Percentiles rank a stretch among this genome's conserved stretches.
These are phyloP conservation scores for Emmelina monodactyla DNA, from an alignment of 2,888 invertebrate genomes.

Conservation along the genomic window DNA sequence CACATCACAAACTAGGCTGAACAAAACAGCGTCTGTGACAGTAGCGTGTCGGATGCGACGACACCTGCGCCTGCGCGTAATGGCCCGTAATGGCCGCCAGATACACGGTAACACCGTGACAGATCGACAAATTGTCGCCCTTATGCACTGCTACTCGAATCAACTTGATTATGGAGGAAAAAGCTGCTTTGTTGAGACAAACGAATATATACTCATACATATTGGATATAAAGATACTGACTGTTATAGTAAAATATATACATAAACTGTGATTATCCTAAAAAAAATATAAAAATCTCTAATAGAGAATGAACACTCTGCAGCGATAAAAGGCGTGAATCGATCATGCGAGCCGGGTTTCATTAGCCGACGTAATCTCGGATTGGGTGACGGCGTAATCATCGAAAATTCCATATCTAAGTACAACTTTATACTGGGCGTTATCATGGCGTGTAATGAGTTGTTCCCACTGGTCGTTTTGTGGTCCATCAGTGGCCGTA, in stretches of 20 bases:
- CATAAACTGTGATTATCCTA: too few species aligned
- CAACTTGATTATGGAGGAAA: too few species aligned
- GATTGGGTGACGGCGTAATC: conserved; percentile 30
- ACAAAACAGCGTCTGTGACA: conserved; percentile 25
- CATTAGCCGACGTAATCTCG: conserved; percentile 3
- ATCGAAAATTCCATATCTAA: conserved; percentile 49
- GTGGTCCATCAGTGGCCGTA: conserved; percentile 44
- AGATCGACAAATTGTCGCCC: too few species aligned
- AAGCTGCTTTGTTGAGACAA: too few species aligned
- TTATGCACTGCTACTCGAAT: too few species aligned
- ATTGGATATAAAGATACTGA: too few species aligned
- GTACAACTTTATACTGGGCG: conserved; percentile 49
- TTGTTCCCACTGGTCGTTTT: conserved; percentile 53
- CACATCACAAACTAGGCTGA: not conserved
- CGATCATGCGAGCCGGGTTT: not conserved
- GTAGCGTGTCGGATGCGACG: conserved; percentile 46
- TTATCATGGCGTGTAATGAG: conserved; percentile 64
- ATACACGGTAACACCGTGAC: too few species aligned
- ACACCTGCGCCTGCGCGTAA: conserved; percentile 44
- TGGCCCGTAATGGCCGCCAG: conserved; percentile 20
- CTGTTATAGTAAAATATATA: too few species aligned
- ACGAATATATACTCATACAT: too few species aligned
- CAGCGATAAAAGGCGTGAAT: not conserved
- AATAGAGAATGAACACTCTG: too few species aligned
- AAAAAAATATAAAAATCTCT: too few species aligned